These are phyloP conservation scores for Lepidothrix coronata DNA, from an alignment of 2,113 vertebrate genomes.

Conservation along the genomic window DNA sequence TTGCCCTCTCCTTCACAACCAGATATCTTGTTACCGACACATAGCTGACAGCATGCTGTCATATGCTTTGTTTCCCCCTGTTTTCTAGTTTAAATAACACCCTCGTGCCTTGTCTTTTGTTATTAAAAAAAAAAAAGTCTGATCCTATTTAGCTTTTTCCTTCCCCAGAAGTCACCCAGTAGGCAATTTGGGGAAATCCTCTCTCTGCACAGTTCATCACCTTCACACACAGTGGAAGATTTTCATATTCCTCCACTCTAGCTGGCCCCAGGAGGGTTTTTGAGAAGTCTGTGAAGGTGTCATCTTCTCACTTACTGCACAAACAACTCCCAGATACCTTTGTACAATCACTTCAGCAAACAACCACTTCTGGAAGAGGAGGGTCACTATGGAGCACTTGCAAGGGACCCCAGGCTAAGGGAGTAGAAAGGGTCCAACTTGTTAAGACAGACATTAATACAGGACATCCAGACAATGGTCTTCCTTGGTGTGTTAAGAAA, in stretches of 20 bases:
- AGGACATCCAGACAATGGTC: neutral
- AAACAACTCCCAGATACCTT: neutral
- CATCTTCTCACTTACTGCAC: neutral
- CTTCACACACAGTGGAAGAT: neutral
- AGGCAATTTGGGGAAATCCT: accelerated
- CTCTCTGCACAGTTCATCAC: neutral
- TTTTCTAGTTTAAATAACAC: neutral
- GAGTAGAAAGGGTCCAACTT: neutral
- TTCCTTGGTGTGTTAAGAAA: neutral
- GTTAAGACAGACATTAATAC: neutral
- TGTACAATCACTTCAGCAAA: neutral
- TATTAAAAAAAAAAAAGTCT: too few species aligned
- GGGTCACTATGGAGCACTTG: neutral
- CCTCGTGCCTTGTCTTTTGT: neutral
- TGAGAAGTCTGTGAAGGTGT: neutral
- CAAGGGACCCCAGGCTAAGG: neutral
- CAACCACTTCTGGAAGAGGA: neutral
- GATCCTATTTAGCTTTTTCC: neutral
- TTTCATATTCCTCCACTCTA: neutral
- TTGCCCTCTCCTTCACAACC: neutral
- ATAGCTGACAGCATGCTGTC: neutral
- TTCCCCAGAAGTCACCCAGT: neutral
- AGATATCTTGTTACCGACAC: neutral
- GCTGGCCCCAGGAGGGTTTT: neutral
- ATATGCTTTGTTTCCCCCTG: neutral